Evolutionary conservation across 1,140 invertebrate species (phyloP).

Genomic region (Helicoverpa armigera): DNA sequence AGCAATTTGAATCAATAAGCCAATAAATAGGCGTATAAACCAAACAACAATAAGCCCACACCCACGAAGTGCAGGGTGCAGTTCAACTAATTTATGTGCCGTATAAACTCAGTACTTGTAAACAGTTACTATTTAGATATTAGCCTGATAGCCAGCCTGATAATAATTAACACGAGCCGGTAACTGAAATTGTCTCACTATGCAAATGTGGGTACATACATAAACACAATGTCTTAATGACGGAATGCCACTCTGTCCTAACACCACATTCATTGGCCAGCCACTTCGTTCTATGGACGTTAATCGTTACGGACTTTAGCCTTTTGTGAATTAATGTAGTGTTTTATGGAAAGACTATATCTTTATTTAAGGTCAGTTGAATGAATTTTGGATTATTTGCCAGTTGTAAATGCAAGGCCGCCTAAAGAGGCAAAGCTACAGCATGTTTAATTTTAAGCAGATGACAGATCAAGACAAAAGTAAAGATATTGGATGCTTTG

Average conservation of each 20-base stretch:
- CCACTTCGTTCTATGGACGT: not conserved
- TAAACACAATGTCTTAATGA: constrained; percentile 43
- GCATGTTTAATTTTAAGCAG: no score
- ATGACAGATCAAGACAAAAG: no score
- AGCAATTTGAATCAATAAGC: not conserved
- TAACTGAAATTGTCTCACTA: constrained; percentile 30
- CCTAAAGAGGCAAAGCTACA: no score
- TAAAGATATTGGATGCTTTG: no score
- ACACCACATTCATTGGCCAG: constrained; percentile 17
- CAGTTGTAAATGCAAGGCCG: no score
- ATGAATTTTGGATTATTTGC: no score
- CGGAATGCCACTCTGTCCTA: constrained; percentile 10
- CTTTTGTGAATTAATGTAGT: not conserved
- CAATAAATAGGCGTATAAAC: not conserved
- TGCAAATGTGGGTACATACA: constrained; percentile 27
- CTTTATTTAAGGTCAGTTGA: no score
- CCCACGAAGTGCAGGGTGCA: constrained; percentile 13
- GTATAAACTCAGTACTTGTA: constrained; percentile 8
- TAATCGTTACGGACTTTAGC: not conserved
- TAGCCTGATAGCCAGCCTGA: constrained; percentile 2
- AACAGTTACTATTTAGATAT: constrained; percentile 6
- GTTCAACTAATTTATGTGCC: not conserved
- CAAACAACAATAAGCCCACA: constrained; percentile 14
- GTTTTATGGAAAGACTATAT: no score
- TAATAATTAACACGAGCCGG: constrained; percentile 21